Conservation (phyloP, 1,140 invertebrate species). For the Drosophila dunni region DNA sequence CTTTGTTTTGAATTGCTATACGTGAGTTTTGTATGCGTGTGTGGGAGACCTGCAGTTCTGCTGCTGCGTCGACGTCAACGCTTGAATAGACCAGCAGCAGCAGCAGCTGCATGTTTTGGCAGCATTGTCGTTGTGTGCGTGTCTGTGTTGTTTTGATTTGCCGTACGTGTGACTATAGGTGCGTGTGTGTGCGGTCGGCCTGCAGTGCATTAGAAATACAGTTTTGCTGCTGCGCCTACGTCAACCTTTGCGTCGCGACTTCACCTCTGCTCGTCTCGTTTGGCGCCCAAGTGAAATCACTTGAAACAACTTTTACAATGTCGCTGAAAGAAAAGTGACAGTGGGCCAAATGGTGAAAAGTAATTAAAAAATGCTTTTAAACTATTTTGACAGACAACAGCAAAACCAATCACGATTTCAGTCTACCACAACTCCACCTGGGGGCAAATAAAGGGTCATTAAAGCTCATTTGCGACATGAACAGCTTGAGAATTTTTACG, state of each 20-base stretch:
- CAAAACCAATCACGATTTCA: too few species aligned
- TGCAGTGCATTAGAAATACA: conserved; percentile 31
- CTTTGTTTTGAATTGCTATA: not conserved
- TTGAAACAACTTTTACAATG: conserved; percentile 73
- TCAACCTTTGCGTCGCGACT: conserved; percentile 11
- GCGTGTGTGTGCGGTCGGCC: conserved; percentile 7
- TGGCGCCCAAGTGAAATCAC: conserved; percentile 65
- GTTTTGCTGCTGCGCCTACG: conserved; percentile 13
- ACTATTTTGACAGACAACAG: conserved; percentile 11
- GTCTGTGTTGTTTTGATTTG: not conserved
- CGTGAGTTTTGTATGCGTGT: not conserved
- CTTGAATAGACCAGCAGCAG: conserved; percentile 26
- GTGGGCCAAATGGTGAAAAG: conserved; percentile 47
- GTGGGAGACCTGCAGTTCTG: conserved; percentile 22
- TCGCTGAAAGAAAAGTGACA: conserved; percentile 68
- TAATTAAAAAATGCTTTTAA: conserved; percentile 60
- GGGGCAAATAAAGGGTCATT: too few species aligned
- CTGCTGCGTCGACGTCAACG: conserved; percentile 9
- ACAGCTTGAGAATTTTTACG: too few species aligned
- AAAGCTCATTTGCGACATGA: too few species aligned
- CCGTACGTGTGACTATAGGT: not conserved
- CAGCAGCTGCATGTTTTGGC: conserved; percentile 27
- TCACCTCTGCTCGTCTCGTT: conserved; percentile 12
- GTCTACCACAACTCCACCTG: not conserved
- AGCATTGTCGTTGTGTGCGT: not conserved